Base-by-base conservation (phyloP, 2,888 invertebrate genomes). In the Amiota communis region DNA sequence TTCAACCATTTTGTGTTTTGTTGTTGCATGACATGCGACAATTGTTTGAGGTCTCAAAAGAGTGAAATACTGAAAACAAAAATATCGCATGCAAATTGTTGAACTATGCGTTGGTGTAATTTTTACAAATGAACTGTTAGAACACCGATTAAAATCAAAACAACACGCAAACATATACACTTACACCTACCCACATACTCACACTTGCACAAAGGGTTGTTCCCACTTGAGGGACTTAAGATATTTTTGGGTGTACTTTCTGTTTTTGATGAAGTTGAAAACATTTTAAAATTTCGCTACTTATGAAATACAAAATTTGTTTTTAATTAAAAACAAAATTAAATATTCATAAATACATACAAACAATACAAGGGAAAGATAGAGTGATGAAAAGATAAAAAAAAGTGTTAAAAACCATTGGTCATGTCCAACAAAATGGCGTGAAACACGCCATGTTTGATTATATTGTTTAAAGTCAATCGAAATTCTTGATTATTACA, bases 381-480 rank as follows among this genome's bases (percentile, higher is more conserved):
- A 36, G 6, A 36, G 6, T 36, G 36, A 36, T 36, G 36, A 36
- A 36, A 36, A 36, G 59, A 20, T 53, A 15, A 13, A 59, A 8
- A 59, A 23, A 68, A 51, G 53, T 68, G 67, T 68, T 68, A 68
- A 59, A 59, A 59, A 15, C 1, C 9, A 20, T 20, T 56, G 53
- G 36, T 53, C 23, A 12, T 36, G 36, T 36, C 36, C 6, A 78
- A 80, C 76, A 80, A 80, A 80, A 79, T 83, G 81, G 75, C 79
- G 75, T 77, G 76, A 70, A 79, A 72, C 83, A 83, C 79, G 82
- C 78, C 20, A 59, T 59, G 53, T 15, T 13, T 20, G 59, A 2
- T 36, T 36, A 36, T 36, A 6, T 59, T 20, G 13, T 4, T 10
- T 1, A 20, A 59, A 59, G 20, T 20, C 9, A 20, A 9, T 8